Base-by-base conservation (phyloP, 2,888 invertebrate species). In the Pristionchus mayeri region DNA sequence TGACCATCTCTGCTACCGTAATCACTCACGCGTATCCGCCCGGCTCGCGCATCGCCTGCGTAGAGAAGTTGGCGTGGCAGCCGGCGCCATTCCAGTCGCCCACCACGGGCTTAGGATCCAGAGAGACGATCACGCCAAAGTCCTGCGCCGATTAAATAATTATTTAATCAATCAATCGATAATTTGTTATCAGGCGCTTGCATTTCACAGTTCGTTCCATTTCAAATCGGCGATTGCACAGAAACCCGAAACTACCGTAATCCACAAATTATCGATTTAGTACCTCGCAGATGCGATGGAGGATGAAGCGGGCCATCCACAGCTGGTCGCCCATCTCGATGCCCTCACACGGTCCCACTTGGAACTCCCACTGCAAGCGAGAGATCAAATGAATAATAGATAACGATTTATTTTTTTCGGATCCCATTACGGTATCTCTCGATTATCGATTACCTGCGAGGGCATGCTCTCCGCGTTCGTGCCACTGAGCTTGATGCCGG, bases 1-100 rank as follows among this genome's bases (percentile, higher is more conserved):
- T 44, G 44, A 13, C 44, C 13, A 44, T 44, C 44, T n/a, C n/a
- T n/a, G n/a, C n/a, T n/a, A n/a, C n/a, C n/a, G n/a, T n/a, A n/a
- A n/a, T 9, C 11, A 76, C 86, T 81, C 40, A 89, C 89, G 54
- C 81, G 84, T 87, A 89, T 92, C 97, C 96, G 88, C 97, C 96
- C 2, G 96, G 95, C 78, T 96, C 95, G 78, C 98, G 95, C 98
- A 98, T 98, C 48, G 95, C 94, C 93, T 96, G 95, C 0, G 98
- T 98, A 18, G 97, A 97, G 94, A 97, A 97, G 94, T 98, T 98
- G 85, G 96, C 96, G 93, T 98, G 98, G 0, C 97, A 97, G 0
- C 98, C 98, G 71, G 98, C 96, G 2, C 97, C 87, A 93, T 97
- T 97, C 97, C 97, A 97, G 93, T 96, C 96, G n/a, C 90, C 90